Percentiles rank a stretch among this genome's conserved stretches.
These are phyloP conservation scores for Crematogaster levior DNA, from an alignment of 2,888 invertebrate genomes.

Conservation along the genomic window DNA sequence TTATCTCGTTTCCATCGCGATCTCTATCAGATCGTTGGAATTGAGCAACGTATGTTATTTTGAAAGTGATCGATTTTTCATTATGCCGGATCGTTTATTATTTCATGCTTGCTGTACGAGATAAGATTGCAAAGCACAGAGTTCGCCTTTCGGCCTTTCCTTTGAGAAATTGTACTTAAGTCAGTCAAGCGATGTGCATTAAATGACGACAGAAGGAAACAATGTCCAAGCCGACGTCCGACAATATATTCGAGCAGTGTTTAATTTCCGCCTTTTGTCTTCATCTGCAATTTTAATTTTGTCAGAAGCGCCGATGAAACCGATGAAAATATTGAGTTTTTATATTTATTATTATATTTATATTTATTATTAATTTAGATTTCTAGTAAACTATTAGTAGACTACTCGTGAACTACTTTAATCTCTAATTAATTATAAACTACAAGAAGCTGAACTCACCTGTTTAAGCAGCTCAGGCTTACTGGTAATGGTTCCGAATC, in stretches of 20 bases:
- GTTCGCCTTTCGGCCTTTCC: conserved; percentile 59
- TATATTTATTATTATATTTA: too few relatives aligned
- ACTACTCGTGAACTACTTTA: background rate
- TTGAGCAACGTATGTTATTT: conserved; percentile 23
- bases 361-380: too few relatives aligned
- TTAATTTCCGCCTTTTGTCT: conserved; percentile 73
- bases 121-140: conserved; percentile 70
- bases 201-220: conserved; percentile 79
- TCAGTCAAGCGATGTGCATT: conserved; percentile 79
- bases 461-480: conserved; percentile 90
- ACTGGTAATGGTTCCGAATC: conserved; percentile 87
- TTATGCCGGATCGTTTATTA: conserved; percentile 65
- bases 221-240: conserved; percentile 73
- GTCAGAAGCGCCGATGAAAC: background rate
- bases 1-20: conserved; percentile 35
- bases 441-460: conserved; percentile 85
- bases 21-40: conserved; percentile 12
- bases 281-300: conserved; percentile 76
- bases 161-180: conserved; percentile 74
- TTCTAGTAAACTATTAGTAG: background rate
- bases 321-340: too few relatives aligned
- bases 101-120: conserved; percentile 68
- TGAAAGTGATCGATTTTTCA: background rate
- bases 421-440: background rate
- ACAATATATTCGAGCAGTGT: conserved; percentile 70